Conservation (phyloP, 2,888 invertebrate genomes). For the Synanthedon myopaeformis region DNA sequence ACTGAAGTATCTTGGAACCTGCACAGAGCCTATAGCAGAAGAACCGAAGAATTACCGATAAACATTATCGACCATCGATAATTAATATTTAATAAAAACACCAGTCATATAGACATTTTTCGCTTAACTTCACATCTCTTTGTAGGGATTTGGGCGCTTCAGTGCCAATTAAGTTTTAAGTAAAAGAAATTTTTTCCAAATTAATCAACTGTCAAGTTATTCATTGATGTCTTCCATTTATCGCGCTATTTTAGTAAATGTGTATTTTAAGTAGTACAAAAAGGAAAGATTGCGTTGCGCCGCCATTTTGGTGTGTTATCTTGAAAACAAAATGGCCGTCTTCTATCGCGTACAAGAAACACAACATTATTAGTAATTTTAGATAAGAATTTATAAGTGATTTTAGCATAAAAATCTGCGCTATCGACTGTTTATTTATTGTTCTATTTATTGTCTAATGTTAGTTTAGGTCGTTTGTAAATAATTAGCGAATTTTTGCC, state of each 20-base stretch:
- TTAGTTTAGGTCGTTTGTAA: conserved; percentile 48
- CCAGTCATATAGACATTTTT: conserved; percentile 26
- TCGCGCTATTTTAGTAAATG: not conserved
- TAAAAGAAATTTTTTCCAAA: not conserved
- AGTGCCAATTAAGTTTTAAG: not conserved
- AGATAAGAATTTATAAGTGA: conserved; percentile 13
- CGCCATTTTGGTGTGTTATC: not conserved
- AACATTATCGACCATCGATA: conserved; percentile 10
- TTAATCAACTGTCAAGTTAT: not conserved
- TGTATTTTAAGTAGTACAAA: not conserved
- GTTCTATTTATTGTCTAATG: conserved; percentile 47
- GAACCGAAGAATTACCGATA: conserved; percentile 85
- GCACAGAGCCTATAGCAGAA: conserved; percentile 86
- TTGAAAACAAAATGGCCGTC: not conserved
- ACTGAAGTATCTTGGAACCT: conserved; percentile 85
- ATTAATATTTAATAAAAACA: conserved; percentile 5
- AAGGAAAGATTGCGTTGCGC: not conserved
- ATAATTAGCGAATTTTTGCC: conserved; percentile 44
- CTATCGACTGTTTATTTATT: conserved; percentile 56
- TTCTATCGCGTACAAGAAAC: not conserved
- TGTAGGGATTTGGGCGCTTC: not conserved
- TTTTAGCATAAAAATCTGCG: conserved; percentile 22
- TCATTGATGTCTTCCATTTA: conserved; percentile 1
- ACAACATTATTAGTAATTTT: not conserved
- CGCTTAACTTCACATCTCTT: not conserved